Conservation (phyloP, 2,113 vertebrate genomes). For the Pachycephala philippinensis region DNA sequence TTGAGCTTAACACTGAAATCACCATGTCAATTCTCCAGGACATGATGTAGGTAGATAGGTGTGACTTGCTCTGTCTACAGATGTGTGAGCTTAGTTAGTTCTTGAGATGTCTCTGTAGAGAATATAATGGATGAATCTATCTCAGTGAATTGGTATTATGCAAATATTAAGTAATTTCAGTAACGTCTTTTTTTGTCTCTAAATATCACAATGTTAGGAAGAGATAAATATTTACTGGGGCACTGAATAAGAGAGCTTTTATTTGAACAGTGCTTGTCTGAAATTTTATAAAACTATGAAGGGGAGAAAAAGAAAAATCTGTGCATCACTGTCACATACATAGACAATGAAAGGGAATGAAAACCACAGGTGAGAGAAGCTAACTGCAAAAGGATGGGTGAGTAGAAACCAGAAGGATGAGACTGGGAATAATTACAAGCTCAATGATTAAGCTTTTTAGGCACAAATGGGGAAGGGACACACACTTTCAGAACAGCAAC, state of each 20-base stretch:
- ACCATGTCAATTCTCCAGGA: background rate
- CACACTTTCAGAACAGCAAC: background rate
- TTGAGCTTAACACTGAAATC: background rate
- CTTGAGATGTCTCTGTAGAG: background rate
- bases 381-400: background rate
- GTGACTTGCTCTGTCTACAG: background rate
- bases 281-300: background rate
- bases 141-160: background rate
- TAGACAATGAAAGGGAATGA: background rate
- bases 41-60: background rate
- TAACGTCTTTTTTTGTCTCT: background rate
- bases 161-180: background rate
- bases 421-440: background rate
- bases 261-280: background rate
- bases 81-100: background rate
- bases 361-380: background rate
- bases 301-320: background rate
- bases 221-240: background rate
- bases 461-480: background rate
- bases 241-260: background rate
- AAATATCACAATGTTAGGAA: background rate
- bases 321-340: background rate
- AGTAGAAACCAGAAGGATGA: background rate
- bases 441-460: background rate
- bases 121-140: background rate